These are phyloP conservation scores for Leptopilina boulardi DNA, from an alignment of 1,140 invertebrate species.

Conservation along the genomic window DNA sequence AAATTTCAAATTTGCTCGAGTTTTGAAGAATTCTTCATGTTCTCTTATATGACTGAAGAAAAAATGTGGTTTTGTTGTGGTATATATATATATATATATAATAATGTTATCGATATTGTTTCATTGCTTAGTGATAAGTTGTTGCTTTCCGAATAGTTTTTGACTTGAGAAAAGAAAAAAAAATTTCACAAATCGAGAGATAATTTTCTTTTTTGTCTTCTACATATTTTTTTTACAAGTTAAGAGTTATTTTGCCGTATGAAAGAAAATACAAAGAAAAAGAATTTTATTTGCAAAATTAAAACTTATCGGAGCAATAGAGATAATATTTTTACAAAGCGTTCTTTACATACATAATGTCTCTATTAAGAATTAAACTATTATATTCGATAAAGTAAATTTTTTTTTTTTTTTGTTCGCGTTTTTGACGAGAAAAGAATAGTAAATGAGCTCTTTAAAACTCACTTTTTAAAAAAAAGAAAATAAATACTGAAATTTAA, in stretches of 20 bases:
- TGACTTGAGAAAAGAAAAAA: not conserved
- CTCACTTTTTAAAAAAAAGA: too few species aligned
- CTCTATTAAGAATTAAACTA: not conserved
- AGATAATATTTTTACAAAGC: constrained; percentile 22
- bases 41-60: not conserved
- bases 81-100: too few species aligned
- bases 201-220: not conserved
- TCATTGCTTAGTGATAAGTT: constrained; percentile 23
- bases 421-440: not conserved
- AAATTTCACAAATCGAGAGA: not conserved
- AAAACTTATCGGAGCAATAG: constrained; percentile 10
- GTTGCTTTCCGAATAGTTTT: not conserved
- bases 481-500: too few species aligned
- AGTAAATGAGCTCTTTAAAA: too few species aligned
- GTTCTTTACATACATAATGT: not conserved
- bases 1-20: not conserved
- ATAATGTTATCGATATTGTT: constrained; percentile 27
- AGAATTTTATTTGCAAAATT: not conserved
- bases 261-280: not conserved
- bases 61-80: constrained; percentile 23
- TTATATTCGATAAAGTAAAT: not conserved
- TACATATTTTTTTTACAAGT: too few species aligned
- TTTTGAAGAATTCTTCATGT: not conserved
- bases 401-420: not conserved
- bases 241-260: too few species aligned